Conservation (phyloP, 2,113 vertebrate species). For the Accipiter cooperii region DNA sequence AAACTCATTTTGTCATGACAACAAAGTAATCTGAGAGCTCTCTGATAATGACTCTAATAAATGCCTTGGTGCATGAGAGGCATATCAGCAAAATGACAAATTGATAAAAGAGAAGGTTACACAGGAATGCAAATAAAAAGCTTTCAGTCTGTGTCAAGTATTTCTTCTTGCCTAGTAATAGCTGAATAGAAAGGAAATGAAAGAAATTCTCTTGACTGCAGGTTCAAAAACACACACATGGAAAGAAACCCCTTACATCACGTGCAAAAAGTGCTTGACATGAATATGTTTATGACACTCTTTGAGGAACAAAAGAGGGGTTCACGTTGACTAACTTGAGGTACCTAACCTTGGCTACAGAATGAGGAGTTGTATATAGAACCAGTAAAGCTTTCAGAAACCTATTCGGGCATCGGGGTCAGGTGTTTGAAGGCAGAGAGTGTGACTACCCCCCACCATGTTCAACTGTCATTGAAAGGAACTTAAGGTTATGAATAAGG, state of each 20-base stretch:
- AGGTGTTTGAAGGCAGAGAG: background rate
- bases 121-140: constrained; percentile 40
- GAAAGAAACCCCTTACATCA: background rate
- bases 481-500: background rate
- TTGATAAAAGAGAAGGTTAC: constrained; percentile 50
- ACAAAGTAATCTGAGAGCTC: constrained; percentile 46
- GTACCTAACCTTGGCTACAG: background rate
- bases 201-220: constrained; percentile 6
- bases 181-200: constrained; percentile 25
- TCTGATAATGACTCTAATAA: constrained; percentile 58
- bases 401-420: background rate
- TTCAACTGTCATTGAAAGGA: background rate
- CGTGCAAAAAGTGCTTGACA: background rate
- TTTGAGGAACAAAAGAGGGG: background rate
- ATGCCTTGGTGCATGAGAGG: constrained; percentile 40
- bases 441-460: rapidly evolving
- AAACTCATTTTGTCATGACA: constrained; percentile 60
- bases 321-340: background rate
- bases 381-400: background rate
- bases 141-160: constrained; percentile 10
- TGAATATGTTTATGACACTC: background rate
- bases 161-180: constrained; percentile 6
- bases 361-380: background rate
- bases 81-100: constrained; percentile 59
- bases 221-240: background rate